Base-by-base conservation (phyloP, 2,113 vertebrate species). In the Dendropsophus ebraccatus region DNA sequence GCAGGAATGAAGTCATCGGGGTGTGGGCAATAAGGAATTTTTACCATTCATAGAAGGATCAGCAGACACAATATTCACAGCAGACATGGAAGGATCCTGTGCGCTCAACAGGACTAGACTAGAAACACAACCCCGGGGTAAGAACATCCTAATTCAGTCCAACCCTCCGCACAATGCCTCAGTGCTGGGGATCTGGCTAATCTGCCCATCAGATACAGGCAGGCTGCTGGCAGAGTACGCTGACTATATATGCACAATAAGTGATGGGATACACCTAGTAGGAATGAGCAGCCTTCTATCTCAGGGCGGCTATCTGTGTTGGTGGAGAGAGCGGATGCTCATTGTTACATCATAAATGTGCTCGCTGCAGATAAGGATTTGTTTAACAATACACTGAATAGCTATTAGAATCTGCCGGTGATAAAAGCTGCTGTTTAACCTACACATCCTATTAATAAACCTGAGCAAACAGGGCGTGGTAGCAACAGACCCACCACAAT, bases 321-420 rank as follows among this genome's bases (percentile, higher is more conserved):
- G 75, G 82, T 75, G 82, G 75, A 84, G 54, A 41, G 23, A 84
- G 47, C 70, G 69, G 82, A 84, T 84, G 54, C 52, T 75, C 70
- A 84, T 84, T 84, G 82, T 75, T 84, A 75, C 70, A 84, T 84
- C 69, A 75, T 75, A 84, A 84, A 84, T 84, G 82, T 84, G 82
- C 82, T 60, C 5, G 49, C 32, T 75, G 82, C 52, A 74, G 82
- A 84, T 84, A 84, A 84, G 82, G 82, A 45, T 74, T 56, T 84
- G 82, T 60, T 84, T 84, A 84, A 84, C 82, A 84, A 84, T 84
- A 45, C 70, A 74, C 1, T 84, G 70, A 83, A 83, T 58, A 25
- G 49, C 23, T 47, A 74, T 28, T 45, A 58, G 69, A 56, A 74
- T 45, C 49, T 41, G 49, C 21, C 82, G 14, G 8, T 37, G 70